These are phyloP conservation scores for Thalpophila matura DNA, from an alignment of 2,888 invertebrate genomes.

Conservation along the genomic window DNA sequence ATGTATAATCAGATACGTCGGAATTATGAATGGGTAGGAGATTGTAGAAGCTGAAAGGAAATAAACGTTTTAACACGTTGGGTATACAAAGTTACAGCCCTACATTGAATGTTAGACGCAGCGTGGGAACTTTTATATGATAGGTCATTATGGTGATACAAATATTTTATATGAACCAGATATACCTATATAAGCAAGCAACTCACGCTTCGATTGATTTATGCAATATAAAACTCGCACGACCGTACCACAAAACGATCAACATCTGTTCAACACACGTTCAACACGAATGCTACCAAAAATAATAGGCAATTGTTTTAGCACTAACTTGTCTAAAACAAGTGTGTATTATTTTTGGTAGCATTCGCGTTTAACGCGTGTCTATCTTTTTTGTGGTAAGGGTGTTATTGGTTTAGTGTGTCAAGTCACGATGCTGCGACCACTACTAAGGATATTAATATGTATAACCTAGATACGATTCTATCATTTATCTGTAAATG, in stretches of 20 bases:
- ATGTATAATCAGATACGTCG: conserved; percentile 20
- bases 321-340: too few species aligned
- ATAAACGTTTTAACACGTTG: conserved; percentile 27
- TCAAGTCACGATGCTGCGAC: conserved; percentile 57
- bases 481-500: too few species aligned
- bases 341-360: too few species aligned
- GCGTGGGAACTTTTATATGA: conserved; percentile 54
- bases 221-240: conserved; percentile 55
- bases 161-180: conserved; percentile 48
- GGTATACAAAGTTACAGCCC: conserved; percentile 34
- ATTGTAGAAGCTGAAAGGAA: conserved; percentile 31
- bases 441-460: conserved; percentile 52
- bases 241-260: too few species aligned
- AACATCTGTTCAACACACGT: too few species aligned
- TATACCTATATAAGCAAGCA: conserved; percentile 44
- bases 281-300: too few species aligned
- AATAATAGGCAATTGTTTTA: too few species aligned
- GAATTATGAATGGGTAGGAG: conserved; percentile 27
- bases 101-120: conserved; percentile 26
- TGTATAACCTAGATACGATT: too few species aligned
- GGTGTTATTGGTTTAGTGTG: conserved; percentile 58
- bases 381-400: too few species aligned
- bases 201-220: conserved; percentile 56
- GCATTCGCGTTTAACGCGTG: too few species aligned
- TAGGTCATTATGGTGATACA: conserved; percentile 43